Percentiles rank a stretch among this genome's conserved stretches.
Conservation (phyloP, 2,797 vertebrate genomes). For the Bradypodion ventrale region DNA sequence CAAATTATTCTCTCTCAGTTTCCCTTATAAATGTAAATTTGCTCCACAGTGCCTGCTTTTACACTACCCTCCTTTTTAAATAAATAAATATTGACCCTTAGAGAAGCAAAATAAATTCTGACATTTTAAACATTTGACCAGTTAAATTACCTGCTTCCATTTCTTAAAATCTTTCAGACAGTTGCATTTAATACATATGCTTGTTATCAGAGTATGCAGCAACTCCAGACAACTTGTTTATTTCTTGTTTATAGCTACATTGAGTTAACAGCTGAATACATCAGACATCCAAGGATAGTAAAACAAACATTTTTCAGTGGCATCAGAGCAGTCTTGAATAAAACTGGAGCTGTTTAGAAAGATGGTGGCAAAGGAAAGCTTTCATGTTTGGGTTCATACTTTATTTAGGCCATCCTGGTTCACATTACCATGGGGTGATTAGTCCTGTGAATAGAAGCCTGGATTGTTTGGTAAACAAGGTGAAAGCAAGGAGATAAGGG, state of each 20-base stretch:
- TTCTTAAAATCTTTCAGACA: neutral
- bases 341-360: neutral
- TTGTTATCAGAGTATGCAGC: too few species aligned
- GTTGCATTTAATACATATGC: neutral
- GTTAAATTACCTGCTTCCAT: neutral
- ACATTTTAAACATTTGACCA: too few species aligned
- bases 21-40: too few species aligned
- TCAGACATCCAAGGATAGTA: constrained; percentile 6
- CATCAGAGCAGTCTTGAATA: neutral
- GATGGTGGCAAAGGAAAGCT: neutral
- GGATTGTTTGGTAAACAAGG: neutral
- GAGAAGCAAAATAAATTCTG: too few species aligned
- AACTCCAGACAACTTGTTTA: neutral
- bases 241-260: neutral
- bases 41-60: too few species aligned
- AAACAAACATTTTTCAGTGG: constrained; percentile 12
- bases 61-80: too few species aligned
- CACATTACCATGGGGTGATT: neutral
- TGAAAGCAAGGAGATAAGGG: neutral
- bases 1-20: too few species aligned
- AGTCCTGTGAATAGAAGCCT: neutral
- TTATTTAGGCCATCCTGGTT: neutral
- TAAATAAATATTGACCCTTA: too few species aligned
- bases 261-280: constrained; percentile 13
- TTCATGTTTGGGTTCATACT: neutral